Evolutionary conservation across 30 jellyfish, hydroid and myxozoan species (phyloP), one percentile per base, ranked within the genome.

Genomic region (Aurelia aurita complex sp. Pacific): DNA sequence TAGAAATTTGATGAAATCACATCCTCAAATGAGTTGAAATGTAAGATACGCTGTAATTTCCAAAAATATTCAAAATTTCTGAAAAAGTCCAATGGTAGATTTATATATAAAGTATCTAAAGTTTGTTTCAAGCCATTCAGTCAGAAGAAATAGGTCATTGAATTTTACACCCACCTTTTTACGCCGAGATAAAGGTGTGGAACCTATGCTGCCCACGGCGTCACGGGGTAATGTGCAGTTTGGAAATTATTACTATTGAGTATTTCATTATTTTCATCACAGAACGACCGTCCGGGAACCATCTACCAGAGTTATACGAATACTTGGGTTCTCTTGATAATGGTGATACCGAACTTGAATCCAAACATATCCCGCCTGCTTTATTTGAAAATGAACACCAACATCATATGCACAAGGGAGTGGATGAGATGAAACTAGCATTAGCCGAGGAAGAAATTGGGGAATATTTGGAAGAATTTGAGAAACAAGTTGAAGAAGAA

Each of bases 381-480:
- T 42, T 91, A 40, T 74, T 83, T 71, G 90, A 70, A 7, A 73
- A 89, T 62, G 97, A 85, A 35, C 87, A 77, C 17, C 97, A 91
- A 33, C 32, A 64, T 14, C 69, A 73, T 52, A 67, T 77, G 87
- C 92, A 84, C 81, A 74, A 91, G 62, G 73, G 77, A 1, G 75
- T 91, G 18, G 81, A 69, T 19, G 80, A 85, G 5, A 73, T 86
- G 36, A 91, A 91, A 61, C 90, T 85, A 50, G 90, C 90, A 14
- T 52, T 92, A 16, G 98, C 98, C 1, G 98, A 92, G 42, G 98
- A 92, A 64, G 98, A 92, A 77, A 92, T 92, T 60, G 93, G 87
- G 38, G 94, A 69, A 19, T 92, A 92, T 71, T 88, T 92, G 51
- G 94, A 92, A 35, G 98, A 87, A 53, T 92, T 92, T 87, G 98